Evolutionary conservation across 2,113 vertebrate genomes (phyloP), one percentile per base, ranked within the genome.

Genomic region (Ammodytes marinus): DNA sequence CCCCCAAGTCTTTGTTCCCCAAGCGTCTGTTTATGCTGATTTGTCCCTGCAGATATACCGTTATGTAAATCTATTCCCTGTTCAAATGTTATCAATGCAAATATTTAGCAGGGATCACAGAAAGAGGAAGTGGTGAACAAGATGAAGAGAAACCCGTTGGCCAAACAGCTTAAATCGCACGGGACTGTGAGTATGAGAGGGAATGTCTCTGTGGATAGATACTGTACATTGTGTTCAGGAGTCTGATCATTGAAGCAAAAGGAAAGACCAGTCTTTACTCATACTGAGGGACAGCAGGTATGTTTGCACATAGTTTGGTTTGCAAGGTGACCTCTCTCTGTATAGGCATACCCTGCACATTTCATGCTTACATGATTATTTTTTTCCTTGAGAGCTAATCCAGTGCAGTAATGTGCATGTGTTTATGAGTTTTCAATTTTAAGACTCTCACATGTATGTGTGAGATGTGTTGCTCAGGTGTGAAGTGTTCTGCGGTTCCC

Each of bases 391-490:
- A 83, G 61, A 80, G 54, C 49, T 60, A 42, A 43, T 59, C 54
- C 60, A 68, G 59, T 78, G 55, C 57, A 58, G 53, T 45, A 70
- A n/a, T 46, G 64, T 46, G 17, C 19, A 37, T 42, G 19, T 43
- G 64, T 45, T 52, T 75, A 52, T 46, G 75, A 82, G 71, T 72
- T 69, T 90, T 87, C 80, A 68, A 71, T 86, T 83, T 27, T 52
- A 78, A 77, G 61, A 45, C 39, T 82, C 46, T 83, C 42, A 19
- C 82, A 64, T 1, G 63, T 81, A 75, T 76, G 86, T 88, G 91
- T 77, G 82, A 93, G 79, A 93, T 91, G 84, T 91, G 84, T 45
- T 77, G 79, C 74, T 69, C 60, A 81, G 77, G 85, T 93, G 91
- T 70, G 86, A 95, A 94, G 88, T 90, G 82, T 75, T 88, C 76